phyloP scores from a whole-genome alignment of 2,888 invertebrate species.

The Ischnura elegans region DNA sequence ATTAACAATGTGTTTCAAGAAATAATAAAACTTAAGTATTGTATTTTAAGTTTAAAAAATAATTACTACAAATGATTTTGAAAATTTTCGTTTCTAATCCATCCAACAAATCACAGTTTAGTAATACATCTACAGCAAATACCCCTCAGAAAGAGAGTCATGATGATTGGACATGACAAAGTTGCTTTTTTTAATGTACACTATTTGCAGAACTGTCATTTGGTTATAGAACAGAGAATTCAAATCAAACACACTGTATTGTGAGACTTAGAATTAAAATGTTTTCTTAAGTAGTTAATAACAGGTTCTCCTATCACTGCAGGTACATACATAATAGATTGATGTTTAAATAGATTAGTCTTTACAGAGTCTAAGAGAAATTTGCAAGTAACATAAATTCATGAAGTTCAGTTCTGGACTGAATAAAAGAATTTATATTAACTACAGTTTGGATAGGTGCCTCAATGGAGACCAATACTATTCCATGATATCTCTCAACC shows the following conservation, averaged over 20 bases:
- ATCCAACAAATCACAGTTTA: background rate
- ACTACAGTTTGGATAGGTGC: background rate
- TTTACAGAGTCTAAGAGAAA: background rate
- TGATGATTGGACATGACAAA: background rate
- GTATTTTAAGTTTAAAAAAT: conserved; percentile 51
- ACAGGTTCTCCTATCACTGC: background rate
- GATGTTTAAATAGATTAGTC: background rate
- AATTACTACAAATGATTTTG: conserved; percentile 50
- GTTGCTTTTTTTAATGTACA: background rate
- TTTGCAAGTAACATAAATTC: background rate
- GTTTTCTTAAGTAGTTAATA: background rate
- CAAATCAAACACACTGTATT: background rate
- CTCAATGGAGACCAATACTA: background rate
- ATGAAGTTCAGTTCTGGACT: background rate
- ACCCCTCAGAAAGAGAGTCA: background rate
- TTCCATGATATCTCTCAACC: background rate
- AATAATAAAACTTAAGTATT: conserved; percentile 63
- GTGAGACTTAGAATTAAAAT: background rate
- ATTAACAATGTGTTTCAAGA: conserved; percentile 62
- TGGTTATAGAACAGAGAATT: background rate
- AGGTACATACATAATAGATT: background rate
- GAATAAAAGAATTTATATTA: background rate
- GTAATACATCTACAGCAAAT: background rate
- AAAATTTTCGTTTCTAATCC: conserved; percentile 29
- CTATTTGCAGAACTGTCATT: background rate